Percentiles rank a stretch among this genome's conserved stretches.
Conservation (phyloP, 1,140 invertebrate species). For the Muscidifurax raptorellus region DNA sequence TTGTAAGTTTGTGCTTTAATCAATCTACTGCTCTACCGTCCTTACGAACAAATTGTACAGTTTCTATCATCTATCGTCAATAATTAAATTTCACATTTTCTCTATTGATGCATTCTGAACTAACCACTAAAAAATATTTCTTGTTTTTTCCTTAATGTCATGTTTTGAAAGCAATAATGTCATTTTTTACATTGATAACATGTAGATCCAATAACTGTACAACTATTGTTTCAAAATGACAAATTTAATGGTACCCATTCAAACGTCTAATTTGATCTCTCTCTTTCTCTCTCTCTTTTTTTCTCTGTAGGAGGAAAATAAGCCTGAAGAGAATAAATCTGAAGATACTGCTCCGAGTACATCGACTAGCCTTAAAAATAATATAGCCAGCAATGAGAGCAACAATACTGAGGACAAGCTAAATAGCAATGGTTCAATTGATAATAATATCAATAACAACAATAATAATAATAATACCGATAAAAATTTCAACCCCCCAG, state of each 20-base stretch:
- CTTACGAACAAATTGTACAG: conserved; percentile 47
- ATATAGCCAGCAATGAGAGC: conserved; percentile 28
- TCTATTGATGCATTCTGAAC: neutral
- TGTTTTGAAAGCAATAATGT: neutral
- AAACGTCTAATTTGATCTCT: conserved; percentile 65
- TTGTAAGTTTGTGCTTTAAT: conserved; percentile 69
- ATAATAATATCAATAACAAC: conserved; percentile 59
- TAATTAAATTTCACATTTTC: neutral
- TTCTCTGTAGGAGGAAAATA: conserved; percentile 65
- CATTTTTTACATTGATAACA: conserved; percentile 8
- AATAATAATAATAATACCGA: conserved; percentile 67
- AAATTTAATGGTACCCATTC: conserved; percentile 56
- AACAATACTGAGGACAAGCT: neutral
- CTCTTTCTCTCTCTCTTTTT: too few species aligned
- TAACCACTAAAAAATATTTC: neutral
- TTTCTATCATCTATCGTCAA: conserved; percentile 18
- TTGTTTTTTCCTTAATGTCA: neutral
- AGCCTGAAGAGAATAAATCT: conserved; percentile 63
- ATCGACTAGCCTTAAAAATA: conserved; percentile 54
- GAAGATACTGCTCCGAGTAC: conserved; percentile 61
- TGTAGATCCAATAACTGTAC: conserved; percentile 32
- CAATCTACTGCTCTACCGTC: conserved; percentile 64
- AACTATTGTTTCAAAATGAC: conserved; percentile 18
- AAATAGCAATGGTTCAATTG: conserved; percentile 48
- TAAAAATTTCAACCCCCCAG: conserved; percentile 67